Evolutionary conservation across 1,140 invertebrate genomes (phyloP), one percentile per base, ranked within the genome.

Genomic region (Leptonema lineaticorne): DNA sequence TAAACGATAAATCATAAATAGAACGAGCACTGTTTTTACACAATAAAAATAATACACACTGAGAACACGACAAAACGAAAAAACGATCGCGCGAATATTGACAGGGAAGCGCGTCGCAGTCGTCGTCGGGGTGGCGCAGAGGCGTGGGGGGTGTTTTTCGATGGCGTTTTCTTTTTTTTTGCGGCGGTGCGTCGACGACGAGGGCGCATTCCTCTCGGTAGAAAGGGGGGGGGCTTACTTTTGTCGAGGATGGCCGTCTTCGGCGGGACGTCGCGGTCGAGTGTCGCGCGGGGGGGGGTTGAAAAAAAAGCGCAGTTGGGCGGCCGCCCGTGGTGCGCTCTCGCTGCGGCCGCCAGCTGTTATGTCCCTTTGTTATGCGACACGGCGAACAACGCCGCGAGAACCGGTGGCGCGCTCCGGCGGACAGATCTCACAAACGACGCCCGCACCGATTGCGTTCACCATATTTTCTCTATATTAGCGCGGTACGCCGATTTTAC

Each of bases 331-430:
- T 20, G 11, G 57, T 1, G 14, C 8, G 22, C 28, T 30, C 28
- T 14, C 16, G 48, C 57, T 27, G 11, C 57, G 16, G 57, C 57
- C 57, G 28, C 30, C 57, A 59, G 57, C 57, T 59, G 57, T 33
- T n/a, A 11, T n/a, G 57, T 7, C n/a, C 26, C 57, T 59, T 59
- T 59, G 57, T 59, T 59, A 14, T 59, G 57, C 57, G 57, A 4
- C 57, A 3, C 18, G 33, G 57, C 20, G 50, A 41, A 9, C 18
- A 22, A 20, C 16, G 9, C 24, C 50, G 22, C 50, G 3, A 18
- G n/a, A n/a, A n/a, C n/a, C 22, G 27, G 57, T 24, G 28, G 57
- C 57, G 57, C 28, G 28, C 28, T 18, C 57, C 18, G 28, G 28
- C 28, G 57, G 27, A 8, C 57, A 37, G 4, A 16, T 22, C 5